These are phyloP conservation scores for Hormiphora californensis DNA, from an alignment of 37 sponge, comb jelly and placozoan species.

Conservation along the genomic window DNA sequence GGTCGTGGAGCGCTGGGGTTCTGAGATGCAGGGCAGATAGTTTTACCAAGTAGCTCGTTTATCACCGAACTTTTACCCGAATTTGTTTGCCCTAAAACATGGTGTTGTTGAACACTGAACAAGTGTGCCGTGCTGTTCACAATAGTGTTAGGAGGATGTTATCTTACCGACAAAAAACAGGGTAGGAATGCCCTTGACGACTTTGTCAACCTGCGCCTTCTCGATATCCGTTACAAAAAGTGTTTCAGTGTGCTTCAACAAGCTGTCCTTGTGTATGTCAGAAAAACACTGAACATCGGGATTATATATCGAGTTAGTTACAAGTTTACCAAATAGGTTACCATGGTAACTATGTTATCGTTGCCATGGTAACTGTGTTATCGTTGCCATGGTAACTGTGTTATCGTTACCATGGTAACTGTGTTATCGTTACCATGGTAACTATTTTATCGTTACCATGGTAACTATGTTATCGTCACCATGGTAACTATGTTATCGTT, in stretches of 20 bases:
- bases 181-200: neutral
- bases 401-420: no score
- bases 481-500: no score
- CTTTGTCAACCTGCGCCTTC: constrained; percentile 4
- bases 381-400: no score
- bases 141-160: neutral
- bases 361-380: no score
- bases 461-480: no score
- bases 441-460: no score
- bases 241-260: neutral
- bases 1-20: constrained; percentile 12
- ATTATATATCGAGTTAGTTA: no score
- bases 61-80: constrained; percentile 28
- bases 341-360: no score
- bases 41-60: constrained; percentile 33
- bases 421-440: no score
- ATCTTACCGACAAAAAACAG: constrained; percentile 22
- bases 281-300: neutral
- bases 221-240: constrained; percentile 22
- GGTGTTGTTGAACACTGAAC: neutral
- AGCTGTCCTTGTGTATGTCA: constrained; percentile 2
- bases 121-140: no score
- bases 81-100: neutral
- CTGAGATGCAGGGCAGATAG: constrained; percentile 31
- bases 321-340: no score